Base-by-base conservation (phyloP, 2,797 vertebrate species). In the Parauchenoglanis punctatus region DNA sequence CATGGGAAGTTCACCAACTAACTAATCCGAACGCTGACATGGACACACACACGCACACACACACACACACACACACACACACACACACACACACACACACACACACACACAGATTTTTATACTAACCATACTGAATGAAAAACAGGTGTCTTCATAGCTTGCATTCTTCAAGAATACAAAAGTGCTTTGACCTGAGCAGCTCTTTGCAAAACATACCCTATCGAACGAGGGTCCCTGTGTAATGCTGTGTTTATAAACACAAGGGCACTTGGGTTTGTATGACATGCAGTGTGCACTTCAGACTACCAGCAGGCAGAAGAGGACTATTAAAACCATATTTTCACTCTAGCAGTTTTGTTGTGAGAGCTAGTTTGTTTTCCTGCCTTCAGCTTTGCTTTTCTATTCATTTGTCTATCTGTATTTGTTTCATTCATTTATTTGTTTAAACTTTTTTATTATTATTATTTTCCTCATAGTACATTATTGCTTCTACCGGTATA, bases 81-180 rank as follows among this genome's bases (percentile, higher is more conserved):
- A 77, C 72, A 68, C 65, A 49, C 54, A 56, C 58, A 61, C 73
- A 77, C 63, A 23, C 81, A 76, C 56, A 46, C 70, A 75, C 56
- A 84, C 65, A 82, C 20, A 81, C 68, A 81, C 81, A 73, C 44
- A 25, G 85, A 18, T 86, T 92, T 92, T 92, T 92, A 91, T 90
- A 91, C 89, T 93, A 78, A 92, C 89, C 92, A 90, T 92, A 91
- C 89, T 87, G 92, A 96, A 96, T 96, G 94, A 93, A 94, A 96
- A 96, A 96, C 96, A 96, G 96, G 95, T 96, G 96, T 94, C 94
- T 93, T 92, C 95, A 96, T 96, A 96, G 94, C 93, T 96, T 91
- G 85, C 91, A 95, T 96, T 96, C 93, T 95, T 95, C 91, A 83
- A 93, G 90, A 94, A 94, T 94, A 93, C 92, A 95, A 94, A 95